Base-by-base conservation (phyloP, 2,113 vertebrate species). In the Elgaria multicarinata region DNA sequence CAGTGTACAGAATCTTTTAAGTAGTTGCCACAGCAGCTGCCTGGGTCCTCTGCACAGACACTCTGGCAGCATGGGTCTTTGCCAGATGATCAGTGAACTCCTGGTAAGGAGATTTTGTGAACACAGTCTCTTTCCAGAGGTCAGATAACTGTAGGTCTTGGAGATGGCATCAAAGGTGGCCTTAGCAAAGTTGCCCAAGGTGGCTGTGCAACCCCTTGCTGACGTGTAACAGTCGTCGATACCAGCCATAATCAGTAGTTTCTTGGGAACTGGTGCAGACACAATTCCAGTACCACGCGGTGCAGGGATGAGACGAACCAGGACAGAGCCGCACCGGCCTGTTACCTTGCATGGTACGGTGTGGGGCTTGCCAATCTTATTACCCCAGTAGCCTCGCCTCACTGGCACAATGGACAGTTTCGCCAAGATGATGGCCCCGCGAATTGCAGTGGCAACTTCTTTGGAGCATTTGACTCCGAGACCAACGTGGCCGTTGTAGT, bases 51-150 rank as follows among this genome's bases (percentile, higher is more conserved):
- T 98, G 98, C 94, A 99, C 98, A 0, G 98, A 98, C 92, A 99
- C 98, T 93, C 98, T 97, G 90, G 98, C 98, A 89, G 98, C 98
- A 93, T 99, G 98, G 87, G 98, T 99, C 97, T 99, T 99, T 6
- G 99, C 99, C 94, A 99, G 97, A 89, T 99, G 99, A 94, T 99
- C 99, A 0, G 99, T 99, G 96, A 99, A 99, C 95, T 99, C 99
- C 99, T 99, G 99, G 93, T 99, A 99, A 0, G 99, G 99, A 97
- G 99, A 99, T 97, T 99, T 99, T 36, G 98, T 98, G 95, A 99
- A 99, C 62, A 99, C 95, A 0, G 99, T 99, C 96, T 99, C 99
- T 92, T 99, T 99, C 99, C 99, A 99, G 87, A 99, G 98, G 28
- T 99, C 97, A 99, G 97, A 74, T 99, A 99, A 94, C 99, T 99